Evolutionary conservation across 2,113 vertebrate species (phyloP).

Genomic region (Alligator mississippiensis): DNA sequence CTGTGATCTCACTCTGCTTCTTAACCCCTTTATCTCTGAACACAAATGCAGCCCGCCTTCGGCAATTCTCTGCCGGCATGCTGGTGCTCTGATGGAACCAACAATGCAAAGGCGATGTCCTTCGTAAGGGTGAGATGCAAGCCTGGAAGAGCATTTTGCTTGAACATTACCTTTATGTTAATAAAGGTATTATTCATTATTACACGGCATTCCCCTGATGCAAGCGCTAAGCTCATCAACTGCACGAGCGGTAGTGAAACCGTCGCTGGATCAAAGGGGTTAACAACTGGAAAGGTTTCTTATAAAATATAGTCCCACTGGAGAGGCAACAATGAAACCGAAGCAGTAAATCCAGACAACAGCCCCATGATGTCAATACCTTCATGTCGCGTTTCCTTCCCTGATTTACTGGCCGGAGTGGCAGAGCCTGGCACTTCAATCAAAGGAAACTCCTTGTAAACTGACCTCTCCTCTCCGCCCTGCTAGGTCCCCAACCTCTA

Average conservation of each 20-base stretch:
- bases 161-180: neutral
- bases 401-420: neutral
- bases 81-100: neutral
- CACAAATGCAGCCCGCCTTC: fast-evolving
- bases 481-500: neutral
- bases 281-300: neutral
- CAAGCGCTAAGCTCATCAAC: neutral
- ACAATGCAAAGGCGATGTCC: neutral
- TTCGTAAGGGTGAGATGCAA: neutral
- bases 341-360: neutral
- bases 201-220: neutral
- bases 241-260: neutral
- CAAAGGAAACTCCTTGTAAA: neutral
- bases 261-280: neutral
- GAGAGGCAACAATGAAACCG: neutral
- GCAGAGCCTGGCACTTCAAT: neutral
- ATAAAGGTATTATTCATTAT: no score
- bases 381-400: fast-evolving
- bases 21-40: neutral
- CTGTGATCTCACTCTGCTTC: neutral
- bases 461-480: neutral
- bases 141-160: neutral
- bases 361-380: fast-evolving
- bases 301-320: neutral
- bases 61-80: neutral